A percentile compares a stretch with the other conserved stretches of the same genome.
Conservation (phyloP, 2,888 invertebrate species). For the Morinoia aosen region DNA sequence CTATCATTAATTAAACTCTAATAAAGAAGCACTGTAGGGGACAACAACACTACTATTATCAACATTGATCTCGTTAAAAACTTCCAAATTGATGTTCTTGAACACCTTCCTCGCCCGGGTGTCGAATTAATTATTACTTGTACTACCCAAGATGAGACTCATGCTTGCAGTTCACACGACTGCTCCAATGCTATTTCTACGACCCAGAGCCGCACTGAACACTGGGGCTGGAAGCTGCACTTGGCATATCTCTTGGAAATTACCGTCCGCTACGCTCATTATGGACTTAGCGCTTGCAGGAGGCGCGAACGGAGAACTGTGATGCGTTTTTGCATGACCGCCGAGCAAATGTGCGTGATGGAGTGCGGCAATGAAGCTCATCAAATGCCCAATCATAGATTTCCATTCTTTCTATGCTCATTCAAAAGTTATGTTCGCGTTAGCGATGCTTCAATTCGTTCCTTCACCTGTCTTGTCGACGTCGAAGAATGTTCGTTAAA, state of each 20-base stretch:
- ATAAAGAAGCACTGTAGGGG: neutral
- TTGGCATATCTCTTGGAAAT: neutral
- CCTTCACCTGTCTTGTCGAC: neutral
- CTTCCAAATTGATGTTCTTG: neutral
- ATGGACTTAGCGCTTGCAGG: neutral
- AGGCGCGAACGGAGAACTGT: neutral
- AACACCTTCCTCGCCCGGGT: neutral
- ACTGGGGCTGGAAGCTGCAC: neutral
- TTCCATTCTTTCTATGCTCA: neutral
- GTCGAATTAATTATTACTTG: neutral
- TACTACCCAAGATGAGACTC: neutral
- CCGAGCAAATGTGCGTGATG: neutral
- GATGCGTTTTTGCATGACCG: neutral
- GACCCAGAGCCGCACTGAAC: neutral
- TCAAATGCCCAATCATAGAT: slow-evolving; percentile 25
- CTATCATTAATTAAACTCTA: neutral
- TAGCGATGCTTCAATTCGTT: neutral
- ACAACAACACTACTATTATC: neutral
- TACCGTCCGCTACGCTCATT: slow-evolving; percentile 13
- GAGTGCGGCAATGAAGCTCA: slow-evolving; percentile 6
- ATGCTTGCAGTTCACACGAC: neutral
- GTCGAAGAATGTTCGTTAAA: neutral
- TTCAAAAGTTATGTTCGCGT: neutral
- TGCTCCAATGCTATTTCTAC: neutral
- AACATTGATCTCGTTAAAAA: slow-evolving; percentile 28